A percentile compares a stretch with the other conserved stretches of the same genome.
Evolutionary conservation across 1,140 invertebrate species (phyloP).

Genomic region (Eufriesea mexicana): DNA sequence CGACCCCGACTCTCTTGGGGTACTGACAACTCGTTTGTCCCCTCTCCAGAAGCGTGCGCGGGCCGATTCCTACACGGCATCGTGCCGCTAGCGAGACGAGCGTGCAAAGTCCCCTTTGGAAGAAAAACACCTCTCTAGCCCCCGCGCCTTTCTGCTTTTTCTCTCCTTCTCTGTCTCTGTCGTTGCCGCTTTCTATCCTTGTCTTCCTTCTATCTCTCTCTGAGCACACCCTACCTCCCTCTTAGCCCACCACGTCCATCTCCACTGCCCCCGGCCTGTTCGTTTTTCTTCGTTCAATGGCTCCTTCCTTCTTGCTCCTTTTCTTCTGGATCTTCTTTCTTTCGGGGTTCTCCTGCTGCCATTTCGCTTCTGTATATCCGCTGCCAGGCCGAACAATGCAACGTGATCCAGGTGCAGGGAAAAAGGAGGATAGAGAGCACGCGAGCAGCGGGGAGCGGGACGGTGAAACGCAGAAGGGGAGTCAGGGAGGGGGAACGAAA

Average conservation of each 20-base stretch:
- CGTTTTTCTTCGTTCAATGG: constrained; percentile 51
- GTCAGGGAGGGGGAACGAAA: constrained; percentile 8
- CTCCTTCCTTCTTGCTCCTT: constrained; percentile 51
- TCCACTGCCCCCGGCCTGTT: not conserved
- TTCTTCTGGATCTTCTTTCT: constrained; percentile 57
- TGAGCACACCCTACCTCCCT: not conserved
- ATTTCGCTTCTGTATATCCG: constrained; percentile 62
- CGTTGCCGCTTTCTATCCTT: not conserved
- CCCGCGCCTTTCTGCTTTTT: constrained; percentile 34
- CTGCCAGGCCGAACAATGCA: constrained; percentile 59
- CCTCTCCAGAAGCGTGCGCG: constrained; percentile 39
- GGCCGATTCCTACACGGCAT: constrained; percentile 61
- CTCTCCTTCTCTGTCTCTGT: constrained; percentile 4
- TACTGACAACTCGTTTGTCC: constrained; percentile 69
- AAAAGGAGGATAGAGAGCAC: constrained; percentile 43
- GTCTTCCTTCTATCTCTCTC: constrained; percentile 3
- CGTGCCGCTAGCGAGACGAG: constrained; percentile 65
- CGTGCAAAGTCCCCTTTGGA: constrained; percentile 69
- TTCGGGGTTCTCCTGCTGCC: constrained; percentile 54
- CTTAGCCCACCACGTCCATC: not conserved
- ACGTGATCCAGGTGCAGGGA: constrained; percentile 63
- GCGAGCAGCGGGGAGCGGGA: not conserved
- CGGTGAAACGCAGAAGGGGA: constrained; percentile 4
- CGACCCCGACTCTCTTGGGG: constrained; percentile 55
- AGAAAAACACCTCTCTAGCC: constrained; percentile 68